Percentiles rank a stretch among this genome's conserved stretches.
Conservation (phyloP, 2,888 invertebrate species). For the Dynastes grantii region DNA sequence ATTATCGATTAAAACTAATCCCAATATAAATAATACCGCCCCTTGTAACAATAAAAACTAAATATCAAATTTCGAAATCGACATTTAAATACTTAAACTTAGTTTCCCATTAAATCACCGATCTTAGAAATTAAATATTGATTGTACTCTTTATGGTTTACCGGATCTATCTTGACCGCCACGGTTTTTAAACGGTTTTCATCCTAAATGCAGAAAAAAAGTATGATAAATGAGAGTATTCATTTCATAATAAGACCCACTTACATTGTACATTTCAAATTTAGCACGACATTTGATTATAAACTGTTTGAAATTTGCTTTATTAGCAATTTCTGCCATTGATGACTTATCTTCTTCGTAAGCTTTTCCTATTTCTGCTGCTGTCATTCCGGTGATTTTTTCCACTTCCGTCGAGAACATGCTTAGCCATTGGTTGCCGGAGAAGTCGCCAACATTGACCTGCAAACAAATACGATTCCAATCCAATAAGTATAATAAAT, state of each 20-base stretch:
- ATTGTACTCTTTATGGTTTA: conserved; percentile 86
- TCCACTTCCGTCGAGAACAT: conserved; percentile 91
- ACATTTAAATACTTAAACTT: conserved; percentile 15
- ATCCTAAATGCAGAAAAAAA: conserved; percentile 75
- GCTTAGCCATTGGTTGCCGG: conserved; percentile 92
- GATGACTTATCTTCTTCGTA: conserved; percentile 79
- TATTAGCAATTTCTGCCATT: conserved; percentile 80
- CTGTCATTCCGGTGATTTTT: conserved; percentile 79
- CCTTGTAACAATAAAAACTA: not conserved
- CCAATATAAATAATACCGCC: not conserved
- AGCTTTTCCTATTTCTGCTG: conserved; percentile 86
- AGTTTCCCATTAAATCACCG: conserved; percentile 51
- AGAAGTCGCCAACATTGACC: conserved; percentile 90
- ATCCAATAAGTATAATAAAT: conserved; percentile 1
- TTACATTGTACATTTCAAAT: conserved; percentile 93
- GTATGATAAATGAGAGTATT: conserved; percentile 57
- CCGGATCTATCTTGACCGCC: conserved; percentile 78
- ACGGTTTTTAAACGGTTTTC: conserved; percentile 86
- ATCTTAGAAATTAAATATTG: conserved; percentile 74
- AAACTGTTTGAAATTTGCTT: conserved; percentile 85
- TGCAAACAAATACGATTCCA: conserved; percentile 67
- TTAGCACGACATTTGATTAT: conserved; percentile 90
- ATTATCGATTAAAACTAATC: not conserved
- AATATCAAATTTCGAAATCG: conserved; percentile 11
- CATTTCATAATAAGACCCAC: conserved; percentile 60